Conservation (phyloP, 2,888 invertebrate species). For the Cybosia mesomella region DNA sequence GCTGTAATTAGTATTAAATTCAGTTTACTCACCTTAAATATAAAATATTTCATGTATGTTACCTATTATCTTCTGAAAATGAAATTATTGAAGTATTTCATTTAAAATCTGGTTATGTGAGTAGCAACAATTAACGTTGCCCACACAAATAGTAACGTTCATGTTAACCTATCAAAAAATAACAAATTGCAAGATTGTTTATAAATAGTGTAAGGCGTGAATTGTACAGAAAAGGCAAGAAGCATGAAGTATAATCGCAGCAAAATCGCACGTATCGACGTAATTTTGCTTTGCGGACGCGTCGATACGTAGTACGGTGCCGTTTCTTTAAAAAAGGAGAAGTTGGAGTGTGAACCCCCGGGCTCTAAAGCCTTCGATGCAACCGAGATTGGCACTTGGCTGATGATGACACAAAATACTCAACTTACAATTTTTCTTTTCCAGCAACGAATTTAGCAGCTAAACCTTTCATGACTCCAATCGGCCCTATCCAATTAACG, state of each 20-base stretch:
- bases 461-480: constrained; percentile 90
- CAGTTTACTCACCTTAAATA: background rate
- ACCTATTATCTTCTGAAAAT: background rate
- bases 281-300: too few relatives aligned
- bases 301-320: too few relatives aligned
- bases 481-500: constrained; percentile 91
- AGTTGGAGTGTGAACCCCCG: background rate
- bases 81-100: background rate
- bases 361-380: background rate
- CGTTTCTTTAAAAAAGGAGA: too few relatives aligned
- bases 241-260: too few relatives aligned
- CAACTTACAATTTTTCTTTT: constrained; percentile 36
- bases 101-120: background rate
- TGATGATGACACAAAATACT: background rate
- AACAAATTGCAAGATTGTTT: too few relatives aligned
- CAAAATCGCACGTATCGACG: too few relatives aligned
- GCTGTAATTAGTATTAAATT: background rate
- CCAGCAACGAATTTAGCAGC: constrained; percentile 78
- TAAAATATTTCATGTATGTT: background rate
- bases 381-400: background rate
- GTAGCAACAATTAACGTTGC: background rate
- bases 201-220: too few relatives aligned
- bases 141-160: background rate
- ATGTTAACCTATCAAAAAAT: too few relatives aligned
- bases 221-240: too few relatives aligned